A percentile compares a stretch with the other conserved stretches of the same genome.
phyloP scores from a whole-genome alignment of 2,797 vertebrate genomes.

The Malurus leucopterus region DNA sequence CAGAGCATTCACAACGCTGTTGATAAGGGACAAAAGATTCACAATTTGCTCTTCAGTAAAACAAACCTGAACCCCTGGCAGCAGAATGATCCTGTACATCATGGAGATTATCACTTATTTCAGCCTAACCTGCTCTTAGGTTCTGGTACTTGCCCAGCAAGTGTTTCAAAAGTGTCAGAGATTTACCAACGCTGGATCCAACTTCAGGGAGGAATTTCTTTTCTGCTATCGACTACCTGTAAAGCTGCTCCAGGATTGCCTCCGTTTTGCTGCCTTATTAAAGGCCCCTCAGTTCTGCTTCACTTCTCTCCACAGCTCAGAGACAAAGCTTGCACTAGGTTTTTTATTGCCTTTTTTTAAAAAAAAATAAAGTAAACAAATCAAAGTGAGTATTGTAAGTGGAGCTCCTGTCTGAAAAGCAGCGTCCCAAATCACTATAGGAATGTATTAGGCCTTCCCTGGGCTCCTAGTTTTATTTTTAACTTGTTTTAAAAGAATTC shows the following conservation, averaged over 20 bases:
- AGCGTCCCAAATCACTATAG: accelerated
- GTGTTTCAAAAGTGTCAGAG: background rate
- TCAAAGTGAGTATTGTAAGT: background rate
- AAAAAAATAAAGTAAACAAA: background rate
- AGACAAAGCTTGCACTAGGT: background rate
- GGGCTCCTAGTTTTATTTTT: background rate
- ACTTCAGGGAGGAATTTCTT: background rate
- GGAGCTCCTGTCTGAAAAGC: background rate
- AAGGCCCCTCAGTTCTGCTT: background rate
- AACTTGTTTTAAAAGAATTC: background rate
- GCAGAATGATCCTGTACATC: background rate
- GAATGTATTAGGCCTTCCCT: background rate
- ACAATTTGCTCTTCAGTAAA: background rate
- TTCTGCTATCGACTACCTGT: background rate
- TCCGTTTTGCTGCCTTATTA: background rate
- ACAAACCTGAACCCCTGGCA: background rate
- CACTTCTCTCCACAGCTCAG: background rate
- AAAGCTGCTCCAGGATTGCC: background rate
- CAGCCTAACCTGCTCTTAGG: background rate
- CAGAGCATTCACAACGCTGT: background rate
- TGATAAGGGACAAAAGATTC: background rate
- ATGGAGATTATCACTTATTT: background rate
- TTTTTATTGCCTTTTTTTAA: background rate
- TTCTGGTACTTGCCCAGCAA: background rate
- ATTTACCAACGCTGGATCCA: background rate